Evolutionary conservation across 2,888 invertebrate species (phyloP).

Genomic region (Zhuqinia jingwanae): DNA sequence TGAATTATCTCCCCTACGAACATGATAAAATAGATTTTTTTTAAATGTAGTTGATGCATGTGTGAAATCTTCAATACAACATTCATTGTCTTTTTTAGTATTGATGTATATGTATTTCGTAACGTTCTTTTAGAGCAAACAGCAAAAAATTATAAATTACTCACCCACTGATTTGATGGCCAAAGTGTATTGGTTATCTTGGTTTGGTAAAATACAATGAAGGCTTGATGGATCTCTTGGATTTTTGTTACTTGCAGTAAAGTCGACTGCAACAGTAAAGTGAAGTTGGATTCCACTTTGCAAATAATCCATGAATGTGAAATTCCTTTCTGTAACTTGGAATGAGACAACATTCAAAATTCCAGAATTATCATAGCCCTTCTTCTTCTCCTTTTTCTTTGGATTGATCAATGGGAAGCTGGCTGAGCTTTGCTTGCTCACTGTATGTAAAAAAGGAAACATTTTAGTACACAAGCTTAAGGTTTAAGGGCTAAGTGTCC

Average conservation of each 20-base stretch:
- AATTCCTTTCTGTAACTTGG: constrained; percentile 77
- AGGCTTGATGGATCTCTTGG: constrained; percentile 80
- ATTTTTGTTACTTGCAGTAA: constrained; percentile 77
- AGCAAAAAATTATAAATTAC: constrained; percentile 67
- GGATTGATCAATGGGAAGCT: constrained; percentile 77
- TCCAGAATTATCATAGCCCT: constrained; percentile 82
- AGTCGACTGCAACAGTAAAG: constrained; percentile 80
- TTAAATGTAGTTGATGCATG: no score
- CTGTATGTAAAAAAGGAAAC: constrained; percentile 28
- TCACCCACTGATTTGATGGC: constrained; percentile 82
- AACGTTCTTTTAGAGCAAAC: no score
- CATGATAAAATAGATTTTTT: not conserved
- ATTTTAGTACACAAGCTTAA: no score
- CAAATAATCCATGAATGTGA: constrained; percentile 83
- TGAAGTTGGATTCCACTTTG: constrained; percentile 81
- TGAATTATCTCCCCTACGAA: constrained; percentile 81
- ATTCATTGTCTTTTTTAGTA: no score
- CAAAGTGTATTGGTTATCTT: constrained; percentile 82
- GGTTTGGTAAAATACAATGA: constrained; percentile 81
- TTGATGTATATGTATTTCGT: no score
- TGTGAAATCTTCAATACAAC: no score
- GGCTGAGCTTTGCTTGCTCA: constrained; percentile 38
- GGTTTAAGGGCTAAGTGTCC: no score
- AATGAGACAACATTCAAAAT: constrained; percentile 81
- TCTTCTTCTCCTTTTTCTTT: constrained; percentile 82